Base-by-base conservation (phyloP, 2,888 invertebrate species). In the Heliconius hortense region DNA sequence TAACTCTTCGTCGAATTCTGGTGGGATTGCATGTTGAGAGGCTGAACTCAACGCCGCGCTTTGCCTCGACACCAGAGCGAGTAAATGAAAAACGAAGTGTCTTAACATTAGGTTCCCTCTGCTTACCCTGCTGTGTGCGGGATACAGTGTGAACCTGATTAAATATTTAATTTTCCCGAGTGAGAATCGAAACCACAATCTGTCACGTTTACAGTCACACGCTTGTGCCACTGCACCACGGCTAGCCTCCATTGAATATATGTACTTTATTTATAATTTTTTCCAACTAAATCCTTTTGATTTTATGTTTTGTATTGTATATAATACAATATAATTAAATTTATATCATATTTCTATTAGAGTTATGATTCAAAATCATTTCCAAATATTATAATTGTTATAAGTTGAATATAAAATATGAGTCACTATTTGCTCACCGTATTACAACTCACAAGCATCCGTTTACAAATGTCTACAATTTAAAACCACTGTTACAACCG, bases 371-470 rank as follows among this genome's bases (percentile, higher is more conserved):
- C 5, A 39, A 66, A 66, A 66, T 66, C 24, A 35, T 39, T 60
- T 26, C 31, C 39, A 60, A 70, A 35, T 59, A 13, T n/a, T 35
- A 1, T 43, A 39, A 70, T 35, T 70, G 66, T 59, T 69, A 35
- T 7, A 4, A 28, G 31, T 39, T 43, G 2, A 69, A 77, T 77
- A 79, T 75, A 74, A 82, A 81, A 83, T 83, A 71, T 84, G 84
- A 84, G 81, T 85, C 85, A 84, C 82, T 72, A 64, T 68, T 67
- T 24, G 75, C 59, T 76, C 72, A 75, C 73, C 39, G 66, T 24
- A 53, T n/a, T 56, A 69, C 68, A 28, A 69, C 13, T 53, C n/a
- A 31, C 31, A 53, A 69, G 56, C 68, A 77, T 77, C 76, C 76
- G 76, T 75, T 62, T 77, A 69, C 74, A 77, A 79, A 66, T 73